A percentile compares a stretch with the other conserved stretches of the same genome.
phyloP scores from a whole-genome alignment of 2,113 vertebrate species.

The Actenoides hombroni region DNA sequence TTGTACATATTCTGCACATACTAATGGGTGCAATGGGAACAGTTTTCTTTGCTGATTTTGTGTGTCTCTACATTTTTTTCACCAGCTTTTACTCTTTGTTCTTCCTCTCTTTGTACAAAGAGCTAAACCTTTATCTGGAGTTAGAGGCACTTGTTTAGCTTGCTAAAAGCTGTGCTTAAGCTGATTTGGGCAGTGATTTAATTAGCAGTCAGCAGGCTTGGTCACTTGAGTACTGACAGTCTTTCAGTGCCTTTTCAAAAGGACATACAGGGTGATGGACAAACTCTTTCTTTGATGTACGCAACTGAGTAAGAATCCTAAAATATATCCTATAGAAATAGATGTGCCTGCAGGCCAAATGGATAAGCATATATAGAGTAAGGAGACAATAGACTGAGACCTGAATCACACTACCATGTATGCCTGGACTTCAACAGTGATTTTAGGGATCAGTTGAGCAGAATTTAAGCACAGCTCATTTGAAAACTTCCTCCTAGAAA shows the following conservation, averaged over 20 bases:
- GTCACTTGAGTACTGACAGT: background rate
- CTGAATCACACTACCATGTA: background rate
- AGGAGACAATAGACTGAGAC: background rate
- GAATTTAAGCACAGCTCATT: background rate
- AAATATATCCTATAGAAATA: background rate
- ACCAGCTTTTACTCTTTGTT: background rate
- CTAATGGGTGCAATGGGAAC: accelerated
- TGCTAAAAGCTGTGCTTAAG: background rate
- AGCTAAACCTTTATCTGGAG: background rate
- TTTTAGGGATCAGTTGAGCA: background rate
- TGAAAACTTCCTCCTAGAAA: background rate
- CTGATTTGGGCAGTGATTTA: background rate
- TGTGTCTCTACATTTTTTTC: background rate
- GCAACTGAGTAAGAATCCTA: background rate
- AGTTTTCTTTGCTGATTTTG: background rate
- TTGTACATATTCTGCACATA: background rate
- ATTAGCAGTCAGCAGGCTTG: background rate
- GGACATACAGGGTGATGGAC: background rate
- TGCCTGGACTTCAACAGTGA: background rate
- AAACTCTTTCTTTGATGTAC: background rate
- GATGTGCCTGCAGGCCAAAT: background rate
- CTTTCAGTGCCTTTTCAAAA: background rate
- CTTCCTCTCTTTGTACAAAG: background rate
- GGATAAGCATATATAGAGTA: background rate
- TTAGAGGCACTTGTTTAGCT: background rate